A percentile compares a stretch with the other conserved stretches of the same genome.
Evolutionary conservation across 2,113 vertebrate species (phyloP).

Genomic region (Ibidorhyncha struthersii): DNA sequence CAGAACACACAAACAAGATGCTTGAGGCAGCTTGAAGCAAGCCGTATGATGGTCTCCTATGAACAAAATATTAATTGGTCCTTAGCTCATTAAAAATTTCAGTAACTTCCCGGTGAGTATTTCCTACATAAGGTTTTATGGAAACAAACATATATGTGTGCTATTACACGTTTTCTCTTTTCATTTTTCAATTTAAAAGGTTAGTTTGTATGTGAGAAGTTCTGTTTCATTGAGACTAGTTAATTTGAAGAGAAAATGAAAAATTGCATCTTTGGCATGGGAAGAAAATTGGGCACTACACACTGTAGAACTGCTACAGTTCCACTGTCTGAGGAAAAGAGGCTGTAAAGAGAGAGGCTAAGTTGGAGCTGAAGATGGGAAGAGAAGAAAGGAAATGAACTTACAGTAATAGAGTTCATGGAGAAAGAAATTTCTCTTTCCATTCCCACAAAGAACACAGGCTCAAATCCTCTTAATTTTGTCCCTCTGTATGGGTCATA

Average conservation of each 20-base stretch:
- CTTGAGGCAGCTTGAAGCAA: not conserved
- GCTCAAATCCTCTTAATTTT: not conserved
- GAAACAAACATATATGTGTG: not conserved
- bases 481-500: not conserved
- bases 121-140: not conserved
- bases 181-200: not conserved
- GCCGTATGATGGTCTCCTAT: not conserved
- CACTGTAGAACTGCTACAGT: not conserved
- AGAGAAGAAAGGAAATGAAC: not conserved
- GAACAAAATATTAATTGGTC: not conserved
- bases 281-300: not conserved
- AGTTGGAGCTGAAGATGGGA: not conserved
- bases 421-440: not conserved
- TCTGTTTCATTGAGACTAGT: not conserved
- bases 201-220: not conserved
- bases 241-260: not conserved
- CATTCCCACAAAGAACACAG: not conserved
- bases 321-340: not conserved
- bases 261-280: not conserved
- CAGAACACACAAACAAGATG: not conserved
- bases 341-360: not conserved
- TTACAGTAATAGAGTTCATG: rapidly evolving
- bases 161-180: not conserved
- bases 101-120: not conserved
- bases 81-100: not conserved